A percentile compares a stretch with the other conserved stretches of the same genome.
phyloP scores from a whole-genome alignment of 2,113 vertebrate species.

The Ceuthmochares aereus region DNA sequence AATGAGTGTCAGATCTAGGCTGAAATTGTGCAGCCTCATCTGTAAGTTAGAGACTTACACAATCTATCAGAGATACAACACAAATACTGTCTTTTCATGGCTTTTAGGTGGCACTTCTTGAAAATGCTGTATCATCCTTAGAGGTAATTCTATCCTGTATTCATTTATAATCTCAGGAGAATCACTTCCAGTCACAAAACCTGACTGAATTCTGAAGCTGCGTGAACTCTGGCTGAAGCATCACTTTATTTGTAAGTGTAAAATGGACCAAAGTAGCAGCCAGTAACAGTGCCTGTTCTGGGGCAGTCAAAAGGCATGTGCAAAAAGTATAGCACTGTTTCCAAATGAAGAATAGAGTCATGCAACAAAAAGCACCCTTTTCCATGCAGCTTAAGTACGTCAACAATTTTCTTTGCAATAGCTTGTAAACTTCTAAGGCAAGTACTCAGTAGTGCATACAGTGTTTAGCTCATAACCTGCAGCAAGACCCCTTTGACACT shows the following conservation, averaged over 20 bases:
- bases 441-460: accelerated
- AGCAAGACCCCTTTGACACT: not conserved
- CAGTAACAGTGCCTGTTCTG: not conserved
- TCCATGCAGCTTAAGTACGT: not conserved
- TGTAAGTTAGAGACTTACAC: not conserved
- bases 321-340: not conserved
- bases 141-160: accelerated
- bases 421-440: not conserved
- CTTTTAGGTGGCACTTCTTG: not conserved
- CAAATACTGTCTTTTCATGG: not conserved
- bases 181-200: not conserved
- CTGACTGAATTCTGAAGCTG: not conserved
- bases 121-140: not conserved
- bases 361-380: not conserved
- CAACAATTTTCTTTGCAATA: not conserved
- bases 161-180: not conserved
- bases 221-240: not conserved
- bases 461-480: not conserved
- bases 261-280: not conserved
- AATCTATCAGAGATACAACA: not conserved
- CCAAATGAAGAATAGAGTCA: not conserved
- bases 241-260: accelerated
- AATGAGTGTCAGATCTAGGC: not conserved
- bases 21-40: not conserved
- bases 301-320: not conserved